Evolutionary conservation across 2,113 vertebrate species (phyloP).

Genomic region (Cervus canadensis): DNA sequence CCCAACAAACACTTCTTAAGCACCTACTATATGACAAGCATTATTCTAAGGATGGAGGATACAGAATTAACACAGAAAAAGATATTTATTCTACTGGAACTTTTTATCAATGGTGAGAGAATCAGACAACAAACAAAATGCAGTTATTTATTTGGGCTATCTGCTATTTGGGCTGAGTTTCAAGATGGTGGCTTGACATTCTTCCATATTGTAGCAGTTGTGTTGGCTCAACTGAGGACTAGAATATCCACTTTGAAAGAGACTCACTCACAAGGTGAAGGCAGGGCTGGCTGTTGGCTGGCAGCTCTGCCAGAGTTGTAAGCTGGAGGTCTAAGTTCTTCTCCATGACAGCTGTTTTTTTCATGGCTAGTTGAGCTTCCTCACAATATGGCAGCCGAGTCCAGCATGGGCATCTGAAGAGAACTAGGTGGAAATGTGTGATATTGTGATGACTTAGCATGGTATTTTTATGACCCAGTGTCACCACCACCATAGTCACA

Average conservation of each 20-base stretch:
- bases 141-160: too few species aligned
- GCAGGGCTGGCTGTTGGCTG: background rate
- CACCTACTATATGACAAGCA: fast-evolving
- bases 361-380: background rate
- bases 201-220: too few species aligned
- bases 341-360: background rate
- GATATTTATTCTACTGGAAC: background rate
- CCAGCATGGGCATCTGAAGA: background rate
- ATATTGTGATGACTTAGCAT: background rate
- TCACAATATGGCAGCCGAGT: background rate
- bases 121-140: background rate
- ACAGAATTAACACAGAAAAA: background rate
- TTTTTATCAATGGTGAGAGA: background rate
- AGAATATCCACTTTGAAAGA: background rate
- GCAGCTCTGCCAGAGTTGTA: background rate
- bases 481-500: too few species aligned
- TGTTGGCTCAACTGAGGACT: background rate
- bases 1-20: background rate
- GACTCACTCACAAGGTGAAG: background rate
- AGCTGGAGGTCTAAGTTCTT: background rate
- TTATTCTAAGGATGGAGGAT: too few species aligned
- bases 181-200: background rate
- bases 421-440: background rate
- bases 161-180: background rate
- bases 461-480: background rate